These are phyloP conservation scores for human (Homo sapiens) DNA, from an alignment of 2,113 vertebrate species.

Conservation along the genomic window GRCh38 chr5:170172001-170172500, in stretches of 20 bases:
- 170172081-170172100: background rate
- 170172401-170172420: background rate
- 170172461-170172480: background rate
- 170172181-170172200: background rate
- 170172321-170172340: background rate
- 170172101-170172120: background rate
- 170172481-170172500: background rate
- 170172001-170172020: slow-evolving; percentile 52
- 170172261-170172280: background rate
- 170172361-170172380: background rate
- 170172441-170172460: background rate
- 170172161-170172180: background rate
- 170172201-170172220: background rate
- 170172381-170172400: background rate
- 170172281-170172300: background rate
- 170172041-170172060: background rate
- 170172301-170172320: background rate
- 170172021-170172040: background rate
- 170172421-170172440: background rate
- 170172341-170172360: background rate
- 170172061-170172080: background rate
- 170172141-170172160: background rate
- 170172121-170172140: background rate
- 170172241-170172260: background rate
- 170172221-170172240: background rate